Percentiles rank a stretch among this genome's conserved stretches.
These are phyloP conservation scores for Anthonomus grandis DNA, from an alignment of 1,140 invertebrate genomes.

Conservation along the genomic window DNA sequence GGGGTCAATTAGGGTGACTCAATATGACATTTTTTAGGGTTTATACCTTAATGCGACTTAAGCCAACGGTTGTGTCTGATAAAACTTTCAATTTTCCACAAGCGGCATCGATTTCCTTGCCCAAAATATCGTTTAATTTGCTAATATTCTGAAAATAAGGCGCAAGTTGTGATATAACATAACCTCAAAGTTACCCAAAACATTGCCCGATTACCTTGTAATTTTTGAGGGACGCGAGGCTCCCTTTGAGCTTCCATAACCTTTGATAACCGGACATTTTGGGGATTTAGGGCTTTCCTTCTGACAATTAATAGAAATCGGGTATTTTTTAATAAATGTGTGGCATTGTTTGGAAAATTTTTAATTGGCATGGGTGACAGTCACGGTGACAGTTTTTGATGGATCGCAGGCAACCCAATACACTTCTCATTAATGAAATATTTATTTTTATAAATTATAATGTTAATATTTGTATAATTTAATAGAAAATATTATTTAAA, in stretches of 20 bases:
- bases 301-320: too few species aligned
- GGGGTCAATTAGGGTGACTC: neutral
- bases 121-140: constrained; percentile 14
- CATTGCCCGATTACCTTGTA: constrained; percentile 7
- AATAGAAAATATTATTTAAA: too few species aligned
- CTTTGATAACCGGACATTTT: constrained; percentile 18
- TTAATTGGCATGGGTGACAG: too few species aligned
- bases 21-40: neutral
- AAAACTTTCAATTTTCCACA: constrained; percentile 6
- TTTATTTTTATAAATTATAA: too few species aligned
- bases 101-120: constrained; percentile 4
- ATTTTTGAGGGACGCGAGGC: constrained; percentile 14
- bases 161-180: constrained; percentile 11
- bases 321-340: too few species aligned
- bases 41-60: neutral
- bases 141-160: constrained; percentile 12
- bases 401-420: too few species aligned
- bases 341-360: too few species aligned
- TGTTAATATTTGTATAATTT: too few species aligned
- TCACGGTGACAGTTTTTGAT: too few species aligned
- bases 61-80: constrained; percentile 13
- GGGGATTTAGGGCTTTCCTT: too few species aligned
- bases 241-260: constrained; percentile 10
- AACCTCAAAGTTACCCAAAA: constrained; percentile 10
- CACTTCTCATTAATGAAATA: too few species aligned